A percentile compares a stretch with the other conserved stretches of the same genome.
Conservation (phyloP, 2,797 vertebrate genomes). For the Ateles fusciceps region DNA sequence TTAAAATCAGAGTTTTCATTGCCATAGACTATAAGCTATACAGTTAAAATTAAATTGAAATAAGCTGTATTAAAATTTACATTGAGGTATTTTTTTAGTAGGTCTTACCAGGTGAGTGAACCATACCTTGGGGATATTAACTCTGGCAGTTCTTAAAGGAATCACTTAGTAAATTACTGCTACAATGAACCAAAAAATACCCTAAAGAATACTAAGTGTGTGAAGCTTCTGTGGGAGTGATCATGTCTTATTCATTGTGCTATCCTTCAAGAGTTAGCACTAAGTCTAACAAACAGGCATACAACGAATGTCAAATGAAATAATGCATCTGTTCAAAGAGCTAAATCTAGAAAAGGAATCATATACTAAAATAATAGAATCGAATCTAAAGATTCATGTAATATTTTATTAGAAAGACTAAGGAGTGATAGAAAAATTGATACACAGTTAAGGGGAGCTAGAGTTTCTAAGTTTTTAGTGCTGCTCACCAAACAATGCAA, state of each 20-base stretch:
- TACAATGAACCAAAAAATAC: constrained; percentile 48
- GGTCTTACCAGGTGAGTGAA: constrained; percentile 72
- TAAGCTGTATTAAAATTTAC: too few relatives aligned
- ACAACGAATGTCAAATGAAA: background rate
- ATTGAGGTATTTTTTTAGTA: too few relatives aligned
- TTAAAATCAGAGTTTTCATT: too few relatives aligned
- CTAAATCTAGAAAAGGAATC: constrained; percentile 10
- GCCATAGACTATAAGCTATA: too few relatives aligned
- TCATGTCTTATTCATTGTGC: constrained; percentile 45
- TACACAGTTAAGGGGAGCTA: background rate
- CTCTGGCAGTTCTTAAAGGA: constrained; percentile 63
- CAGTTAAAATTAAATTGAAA: too few relatives aligned
- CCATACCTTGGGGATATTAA: constrained; percentile 70
- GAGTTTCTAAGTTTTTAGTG: background rate
- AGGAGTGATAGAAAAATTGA: background rate
- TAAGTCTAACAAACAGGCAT: constrained; percentile 4
- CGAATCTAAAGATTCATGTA: background rate
- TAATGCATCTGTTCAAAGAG: background rate
- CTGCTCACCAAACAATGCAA: background rate
- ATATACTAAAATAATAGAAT: background rate
- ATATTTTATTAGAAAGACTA: background rate
- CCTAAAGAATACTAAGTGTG: constrained; percentile 56
- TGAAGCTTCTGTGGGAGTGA: constrained; percentile 6
- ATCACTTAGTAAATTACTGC: constrained; percentile 69
- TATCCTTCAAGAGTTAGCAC: constrained; percentile 12